Base-by-base conservation (phyloP, 2,888 invertebrate genomes). In the Monoplex corrugatus region DNA sequence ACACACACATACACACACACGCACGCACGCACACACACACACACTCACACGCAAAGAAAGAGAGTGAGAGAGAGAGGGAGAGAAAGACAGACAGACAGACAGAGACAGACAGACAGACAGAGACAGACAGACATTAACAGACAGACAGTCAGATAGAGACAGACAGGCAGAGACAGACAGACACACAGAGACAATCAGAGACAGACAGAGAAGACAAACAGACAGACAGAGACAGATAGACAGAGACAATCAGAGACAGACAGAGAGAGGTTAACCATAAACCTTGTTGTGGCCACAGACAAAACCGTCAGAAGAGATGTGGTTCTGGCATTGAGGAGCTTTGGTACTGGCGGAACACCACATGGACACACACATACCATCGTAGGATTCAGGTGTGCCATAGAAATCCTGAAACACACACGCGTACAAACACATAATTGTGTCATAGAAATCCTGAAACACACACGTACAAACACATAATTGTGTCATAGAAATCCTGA, bases 251-350 rank as follows among this genome's bases (percentile, higher is more conserved):
- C 68, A 68, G 2, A 68, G n/a, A 68, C 23, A 68, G 2, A 68
- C 23, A 2, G 35, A 75, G 6, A 38, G 38, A 8, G n/a, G n/a
- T n/a, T n/a, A n/a, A n/a, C n/a, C 43, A 44, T 28, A 45, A n/a
- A 92, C 93, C 92, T 92, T 91, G 43, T 90, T 90, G 84, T 92
- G 86, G 23, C 92, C 93, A 88, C 93, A 93, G 1, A 91, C 84
- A 35, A 91, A 92, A 6, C 92, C 93, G 63, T 93, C 93, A 43
- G 91, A 91, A 0, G 92, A 90, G n/a, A 91, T 72, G 63, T 89
- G 50, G 45, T 83, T 89, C 78, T 57, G 87, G 72, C 90, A 93
- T 16, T 63, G 80, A 50, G 89, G 68, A 0, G 40, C 80, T 19
- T 88, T 87, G 10, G 80, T 35, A 44, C 90, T 92, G 0, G 85